Base-by-base conservation (phyloP, 2,888 invertebrate genomes). In the Alloscopus bannaensis region DNA sequence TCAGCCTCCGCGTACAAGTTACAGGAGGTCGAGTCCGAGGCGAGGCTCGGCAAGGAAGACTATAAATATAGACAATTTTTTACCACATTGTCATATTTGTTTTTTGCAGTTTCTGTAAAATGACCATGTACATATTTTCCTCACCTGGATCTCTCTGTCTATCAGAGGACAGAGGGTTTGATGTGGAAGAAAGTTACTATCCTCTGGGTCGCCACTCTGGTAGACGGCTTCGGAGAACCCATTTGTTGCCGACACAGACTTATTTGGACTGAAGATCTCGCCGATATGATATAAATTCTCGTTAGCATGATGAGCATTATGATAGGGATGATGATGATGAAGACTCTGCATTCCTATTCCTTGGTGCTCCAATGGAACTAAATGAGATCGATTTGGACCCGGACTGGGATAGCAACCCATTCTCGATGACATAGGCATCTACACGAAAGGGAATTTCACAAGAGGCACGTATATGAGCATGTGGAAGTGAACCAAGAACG, bases 141-240 rank as follows among this genome's bases (percentile, higher is more conserved):
- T n/a, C n/a, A n/a, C n/a, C 87, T 90, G 90, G 77, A 90, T 88
- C 52, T 89, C 90, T 81, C 90, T 87, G 83, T 90, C 90, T 87
- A 89, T 88, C 60, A 85, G 80, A 24, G 85, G 85, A 69, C 81
- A 83, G 66, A 83, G 73, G 28, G 77, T 55, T 60, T 79, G 81
- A 24, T 66, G 81, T 47, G 84, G 84, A 68, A 83, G 78, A 76
- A 84, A 84, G 81, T 84, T 84, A 60, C 73, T 79, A 62, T 85
- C 84, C 70, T 86, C 86, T 36, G 85, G 86, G 78, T 86, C 86
- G 72, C 85, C 86, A 76, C 86, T 84, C 84, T 86, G 86, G 79
- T 86, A 84, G 29, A 85, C 83, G 20, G 83, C 86, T 77, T 85
- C 86, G n/a, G 83, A 82, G 69, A 86, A 84, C 24, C 86, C 85